These are phyloP conservation scores for Rhynchotus rufescens DNA, from an alignment of 2,797 vertebrate genomes.

Conservation along the genomic window DNA sequence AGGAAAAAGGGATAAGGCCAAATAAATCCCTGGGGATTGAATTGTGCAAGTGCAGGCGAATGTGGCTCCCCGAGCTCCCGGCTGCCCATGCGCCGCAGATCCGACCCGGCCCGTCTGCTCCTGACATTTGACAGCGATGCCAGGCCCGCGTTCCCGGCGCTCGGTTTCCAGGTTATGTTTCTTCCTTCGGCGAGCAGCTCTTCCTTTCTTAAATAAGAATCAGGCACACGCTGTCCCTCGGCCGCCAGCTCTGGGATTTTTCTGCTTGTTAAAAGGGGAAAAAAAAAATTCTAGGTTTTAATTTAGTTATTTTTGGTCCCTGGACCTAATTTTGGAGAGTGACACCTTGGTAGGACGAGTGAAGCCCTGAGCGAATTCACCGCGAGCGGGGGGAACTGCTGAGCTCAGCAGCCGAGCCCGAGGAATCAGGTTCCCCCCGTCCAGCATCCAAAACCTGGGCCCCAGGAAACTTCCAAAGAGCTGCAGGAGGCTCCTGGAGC, in stretches of 20 bases:
- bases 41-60: background rate
- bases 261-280: conserved; percentile 27
- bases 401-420: background rate
- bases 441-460: background rate
- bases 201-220: background rate
- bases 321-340: conserved; percentile 61
- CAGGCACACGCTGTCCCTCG: conserved; percentile 22
- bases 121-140: rapidly evolving
- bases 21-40: background rate
- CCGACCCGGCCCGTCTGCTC: background rate
- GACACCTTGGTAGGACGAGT: conserved; percentile 32
- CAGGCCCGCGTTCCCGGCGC: rapidly evolving
- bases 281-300: conserved; percentile 53
- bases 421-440: background rate
- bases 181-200: background rate
- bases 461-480: background rate
- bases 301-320: conserved; percentile 54
- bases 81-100: background rate
- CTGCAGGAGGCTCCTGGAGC: background rate
- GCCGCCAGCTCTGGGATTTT: conserved; percentile 51
- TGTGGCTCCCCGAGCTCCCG: background rate
- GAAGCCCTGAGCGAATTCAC: conserved; percentile 5
- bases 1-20: background rate
- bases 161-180: background rate
- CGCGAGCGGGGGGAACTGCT: background rate